Conservation (phyloP, 1,140 invertebrate genomes). For the Drosophila insularis region DNA sequence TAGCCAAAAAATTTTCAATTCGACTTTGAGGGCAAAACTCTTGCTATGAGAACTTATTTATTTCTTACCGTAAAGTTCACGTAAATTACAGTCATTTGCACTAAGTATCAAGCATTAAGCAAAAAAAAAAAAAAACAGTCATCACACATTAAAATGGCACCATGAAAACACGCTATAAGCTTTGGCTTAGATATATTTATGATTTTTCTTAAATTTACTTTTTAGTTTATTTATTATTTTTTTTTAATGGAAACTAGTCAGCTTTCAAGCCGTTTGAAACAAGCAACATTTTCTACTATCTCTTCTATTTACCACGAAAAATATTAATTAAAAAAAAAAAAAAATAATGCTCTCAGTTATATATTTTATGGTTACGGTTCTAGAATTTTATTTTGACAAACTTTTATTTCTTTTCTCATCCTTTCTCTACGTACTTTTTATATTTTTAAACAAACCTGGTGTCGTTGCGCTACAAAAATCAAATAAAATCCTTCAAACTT, state of each 20-base stretch:
- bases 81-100: conserved; percentile 23
- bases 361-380: conserved; percentile 68
- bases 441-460: conserved; percentile 57
- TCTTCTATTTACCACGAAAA: conserved; percentile 36
- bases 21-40: conserved; percentile 48
- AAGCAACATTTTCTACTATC: conserved; percentile 32
- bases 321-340: neutral
- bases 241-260: conserved; percentile 46
- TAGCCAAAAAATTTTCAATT: conserved; percentile 37
- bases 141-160: conserved; percentile 42
- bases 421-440: conserved; percentile 62
- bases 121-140: conserved; percentile 42
- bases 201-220: neutral
- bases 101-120: neutral
- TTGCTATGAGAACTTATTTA: conserved; percentile 70
- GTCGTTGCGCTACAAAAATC: conserved; percentile 71
- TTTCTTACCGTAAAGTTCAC: conserved; percentile 11
- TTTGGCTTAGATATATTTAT: conserved; percentile 60
- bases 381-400: conserved; percentile 74
- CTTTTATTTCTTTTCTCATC: conserved; percentile 73
- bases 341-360: conserved; percentile 16
- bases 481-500: conserved; percentile 57
- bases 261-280: conserved; percentile 58
- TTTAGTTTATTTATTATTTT: conserved; percentile 26
- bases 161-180: conserved; percentile 38